Conservation (phyloP, 2,797 vertebrate genomes). For the Silurus lanzhouensis region DNA sequence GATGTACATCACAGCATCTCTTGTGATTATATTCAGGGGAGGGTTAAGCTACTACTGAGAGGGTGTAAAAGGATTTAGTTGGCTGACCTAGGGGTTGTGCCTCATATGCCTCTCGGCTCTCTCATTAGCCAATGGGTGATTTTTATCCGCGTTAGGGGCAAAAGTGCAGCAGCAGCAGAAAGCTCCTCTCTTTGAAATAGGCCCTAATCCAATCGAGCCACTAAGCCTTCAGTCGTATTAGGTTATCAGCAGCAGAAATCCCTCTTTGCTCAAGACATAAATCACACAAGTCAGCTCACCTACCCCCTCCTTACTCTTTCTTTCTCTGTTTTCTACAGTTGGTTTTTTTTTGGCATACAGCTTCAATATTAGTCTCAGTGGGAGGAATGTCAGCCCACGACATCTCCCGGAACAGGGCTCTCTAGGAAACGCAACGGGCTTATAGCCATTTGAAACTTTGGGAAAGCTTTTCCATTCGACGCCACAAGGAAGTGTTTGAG, state of each 20-base stretch:
- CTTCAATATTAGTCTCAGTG: constrained; percentile 31
- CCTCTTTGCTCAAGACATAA: constrained; percentile 74
- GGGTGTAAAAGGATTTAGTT: not conserved
- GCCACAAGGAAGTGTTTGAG: constrained; percentile 17
- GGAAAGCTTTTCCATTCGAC: constrained; percentile 9
- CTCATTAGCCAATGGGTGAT: constrained; percentile 56
- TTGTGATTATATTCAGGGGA: not conserved
- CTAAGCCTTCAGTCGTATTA: constrained; percentile 74
- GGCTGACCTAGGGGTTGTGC: not conserved
- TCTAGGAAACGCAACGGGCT: not conserved
- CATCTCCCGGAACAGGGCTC: constrained; percentile 27
- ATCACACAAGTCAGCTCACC: constrained; percentile 70
- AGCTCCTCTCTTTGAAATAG: constrained; percentile 62
- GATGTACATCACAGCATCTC: not conserved
- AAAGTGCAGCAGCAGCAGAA: constrained; percentile 64
- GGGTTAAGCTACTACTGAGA: not conserved
- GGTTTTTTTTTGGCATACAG: constrained; percentile 39
- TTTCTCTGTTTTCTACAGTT: constrained; percentile 30
- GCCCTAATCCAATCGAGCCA: constrained; percentile 73
- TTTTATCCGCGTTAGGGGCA: constrained; percentile 57
- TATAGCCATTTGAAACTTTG: constrained; percentile 34
- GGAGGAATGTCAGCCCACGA: constrained; percentile 37
- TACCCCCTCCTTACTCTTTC: constrained; percentile 13
- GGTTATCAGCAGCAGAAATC: constrained; percentile 78
- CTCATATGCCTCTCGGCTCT: constrained; percentile 20